Percentiles rank a stretch among this genome's conserved stretches.
These are phyloP conservation scores for Apantesis nais DNA, from an alignment of 2,888 invertebrate species.

Conservation along the genomic window DNA sequence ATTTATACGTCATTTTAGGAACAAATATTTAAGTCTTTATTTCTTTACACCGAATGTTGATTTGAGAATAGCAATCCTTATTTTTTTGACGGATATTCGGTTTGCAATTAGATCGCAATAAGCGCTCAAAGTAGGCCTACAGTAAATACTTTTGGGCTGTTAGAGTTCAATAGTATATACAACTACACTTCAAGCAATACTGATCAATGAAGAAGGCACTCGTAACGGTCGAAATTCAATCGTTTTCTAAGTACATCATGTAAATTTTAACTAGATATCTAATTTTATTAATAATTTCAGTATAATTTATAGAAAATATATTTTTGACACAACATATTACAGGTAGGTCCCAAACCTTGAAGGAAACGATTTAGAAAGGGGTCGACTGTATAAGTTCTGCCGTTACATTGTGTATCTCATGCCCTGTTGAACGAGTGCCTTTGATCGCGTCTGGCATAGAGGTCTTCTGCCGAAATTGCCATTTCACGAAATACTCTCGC, in stretches of 20 bases:
- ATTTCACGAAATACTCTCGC: neutral
- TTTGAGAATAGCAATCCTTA: too few relatives aligned
- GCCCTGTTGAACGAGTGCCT: neutral
- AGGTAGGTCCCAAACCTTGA: neutral
- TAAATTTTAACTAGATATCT: neutral
- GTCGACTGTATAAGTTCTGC: neutral
- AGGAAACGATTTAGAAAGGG: neutral
- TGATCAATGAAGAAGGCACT: neutral
- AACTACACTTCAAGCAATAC: neutral
- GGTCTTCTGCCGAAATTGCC: neutral
- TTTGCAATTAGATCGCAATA: too few relatives aligned
- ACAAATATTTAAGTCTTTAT: too few relatives aligned
- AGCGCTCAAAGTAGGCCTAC: too few relatives aligned
- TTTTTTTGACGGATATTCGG: too few relatives aligned
- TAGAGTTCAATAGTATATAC: too few relatives aligned
- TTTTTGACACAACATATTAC: neutral
- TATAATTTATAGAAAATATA: neutral
- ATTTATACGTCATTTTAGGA: too few relatives aligned
- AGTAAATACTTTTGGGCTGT: too few relatives aligned
- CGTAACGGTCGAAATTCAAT: neutral
- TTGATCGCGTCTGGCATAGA: neutral
- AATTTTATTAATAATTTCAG: neutral
- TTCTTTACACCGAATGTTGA: too few relatives aligned
- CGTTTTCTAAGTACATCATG: too few relatives aligned
- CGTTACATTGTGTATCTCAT: neutral